Evolutionary conservation across 2,113 vertebrate species (phyloP).

Genomic region (Lepus timidus): DNA sequence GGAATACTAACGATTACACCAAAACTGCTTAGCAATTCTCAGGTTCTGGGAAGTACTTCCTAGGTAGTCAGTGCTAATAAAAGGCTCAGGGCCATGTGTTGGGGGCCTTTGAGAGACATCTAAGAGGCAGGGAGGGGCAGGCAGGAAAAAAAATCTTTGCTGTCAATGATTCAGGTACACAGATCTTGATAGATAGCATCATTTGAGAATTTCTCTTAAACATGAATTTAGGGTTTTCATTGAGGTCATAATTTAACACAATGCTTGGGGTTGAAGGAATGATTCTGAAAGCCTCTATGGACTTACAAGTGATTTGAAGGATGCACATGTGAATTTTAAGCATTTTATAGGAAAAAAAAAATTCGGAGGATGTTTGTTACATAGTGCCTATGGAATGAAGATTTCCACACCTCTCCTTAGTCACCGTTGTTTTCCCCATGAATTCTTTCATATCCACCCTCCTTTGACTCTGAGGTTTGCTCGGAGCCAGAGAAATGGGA

Average conservation of each 20-base stretch:
- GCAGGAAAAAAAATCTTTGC: conserved; percentile 27
- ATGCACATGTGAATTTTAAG: conserved; percentile 17
- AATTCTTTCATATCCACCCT: neutral
- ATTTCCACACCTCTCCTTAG: neutral
- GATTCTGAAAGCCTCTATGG: conserved; percentile 7
- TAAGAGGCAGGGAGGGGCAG: neutral
- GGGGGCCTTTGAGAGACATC: neutral
- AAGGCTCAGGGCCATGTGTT: neutral
- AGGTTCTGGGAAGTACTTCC: neutral
- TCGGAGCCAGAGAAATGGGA: neutral
- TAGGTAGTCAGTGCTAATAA: conserved; percentile 35
- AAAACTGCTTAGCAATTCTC: conserved; percentile 8
- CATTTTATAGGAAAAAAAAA: neutral
- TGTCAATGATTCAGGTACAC: neutral
- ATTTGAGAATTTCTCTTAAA: neutral
- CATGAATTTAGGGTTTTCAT: neutral
- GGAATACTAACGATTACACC: neutral
- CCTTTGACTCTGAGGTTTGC: neutral
- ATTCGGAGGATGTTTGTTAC: neutral
- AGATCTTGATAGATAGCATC: neutral
- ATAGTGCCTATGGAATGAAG: neutral
- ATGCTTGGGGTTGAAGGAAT: neutral
- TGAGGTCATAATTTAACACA: neutral
- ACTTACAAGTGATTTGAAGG: conserved; percentile 29
- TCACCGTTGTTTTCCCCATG: neutral